Conservation (phyloP, 1,140 invertebrate species). For the Pseudachorutes palmiensis region DNA sequence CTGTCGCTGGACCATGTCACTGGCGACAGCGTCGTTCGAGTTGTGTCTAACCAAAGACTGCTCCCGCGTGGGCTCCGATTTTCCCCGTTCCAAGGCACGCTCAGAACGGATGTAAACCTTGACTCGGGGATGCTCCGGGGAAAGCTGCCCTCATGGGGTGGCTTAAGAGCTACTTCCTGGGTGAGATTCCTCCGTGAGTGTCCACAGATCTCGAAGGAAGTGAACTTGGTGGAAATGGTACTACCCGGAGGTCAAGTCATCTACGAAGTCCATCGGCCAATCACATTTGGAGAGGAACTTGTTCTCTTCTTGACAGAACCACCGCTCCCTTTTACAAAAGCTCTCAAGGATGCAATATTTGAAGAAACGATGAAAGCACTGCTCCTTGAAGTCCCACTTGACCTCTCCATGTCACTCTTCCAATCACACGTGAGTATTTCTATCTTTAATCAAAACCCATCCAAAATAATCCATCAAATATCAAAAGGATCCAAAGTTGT, state of each 20-base stretch:
- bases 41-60: constrained; percentile 32
- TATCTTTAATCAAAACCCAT: too few species aligned
- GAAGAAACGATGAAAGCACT: constrained; percentile 37
- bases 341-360: constrained; percentile 37
- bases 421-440: constrained; percentile 13
- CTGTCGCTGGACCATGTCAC: constrained; percentile 27
- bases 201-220: constrained; percentile 26
- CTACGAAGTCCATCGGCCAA: constrained; percentile 31
- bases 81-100: constrained; percentile 37
- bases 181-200: constrained; percentile 31
- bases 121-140: neutral
- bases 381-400: constrained; percentile 36
- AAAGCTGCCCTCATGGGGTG: constrained; percentile 27
- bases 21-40: constrained; percentile 23
- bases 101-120: constrained; percentile 29
- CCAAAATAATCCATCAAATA: too few species aligned
- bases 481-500: too few species aligned
- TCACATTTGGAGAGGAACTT: constrained; percentile 31
- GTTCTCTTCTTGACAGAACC: constrained; percentile 34
- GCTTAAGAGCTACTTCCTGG: constrained; percentile 33
- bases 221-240: constrained; percentile 36
- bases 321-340: constrained; percentile 33
- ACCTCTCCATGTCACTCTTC: constrained; percentile 36
- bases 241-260: constrained; percentile 29
- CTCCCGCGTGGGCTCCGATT: constrained; percentile 31